Percentiles rank a stretch among this genome's conserved stretches.
These are phyloP conservation scores for Drosophila pandora DNA, from an alignment of 1,140 invertebrate genomes.

Conservation along the genomic window DNA sequence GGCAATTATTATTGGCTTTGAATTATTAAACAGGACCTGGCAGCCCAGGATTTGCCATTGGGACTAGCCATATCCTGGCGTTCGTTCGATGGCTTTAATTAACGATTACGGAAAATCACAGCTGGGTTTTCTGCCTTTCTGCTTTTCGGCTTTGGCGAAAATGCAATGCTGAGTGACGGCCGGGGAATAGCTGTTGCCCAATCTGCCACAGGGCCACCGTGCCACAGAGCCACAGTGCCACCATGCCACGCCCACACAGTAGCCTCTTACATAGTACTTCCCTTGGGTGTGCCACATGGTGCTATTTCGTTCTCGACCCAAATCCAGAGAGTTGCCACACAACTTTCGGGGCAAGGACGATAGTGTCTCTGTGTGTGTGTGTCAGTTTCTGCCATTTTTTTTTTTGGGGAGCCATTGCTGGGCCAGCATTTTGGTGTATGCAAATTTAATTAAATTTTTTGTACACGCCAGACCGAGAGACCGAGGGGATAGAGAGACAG, in stretches of 20 bases:
- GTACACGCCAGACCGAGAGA: slow-evolving; percentile 14
- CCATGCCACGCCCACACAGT: neutral
- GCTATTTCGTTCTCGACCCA: slow-evolving; percentile 30
- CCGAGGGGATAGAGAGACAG: slow-evolving; percentile 11
- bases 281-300: slow-evolving; percentile 17
- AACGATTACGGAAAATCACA: slow-evolving; percentile 19
- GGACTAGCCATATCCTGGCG: no score
- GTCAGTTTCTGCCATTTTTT: slow-evolving; percentile 13
- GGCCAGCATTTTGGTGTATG: slow-evolving; percentile 52
- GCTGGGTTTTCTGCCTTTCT: slow-evolving; percentile 6
- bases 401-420: slow-evolving; percentile 27
- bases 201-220: neutral
- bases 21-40: neutral
- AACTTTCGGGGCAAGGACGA: slow-evolving; percentile 36
- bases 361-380: neutral
- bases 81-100: neutral
- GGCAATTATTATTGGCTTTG: neutral
- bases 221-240: no score
- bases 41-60: no score
- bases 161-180: slow-evolving; percentile 24
- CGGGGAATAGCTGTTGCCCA: slow-evolving; percentile 20
- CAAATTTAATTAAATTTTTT: slow-evolving; percentile 64
- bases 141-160: slow-evolving; percentile 1
- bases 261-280: neutral
- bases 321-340: slow-evolving; percentile 44